Conservation (phyloP, 1,140 invertebrate genomes). For the Pogonognathellus flavescens region DNA sequence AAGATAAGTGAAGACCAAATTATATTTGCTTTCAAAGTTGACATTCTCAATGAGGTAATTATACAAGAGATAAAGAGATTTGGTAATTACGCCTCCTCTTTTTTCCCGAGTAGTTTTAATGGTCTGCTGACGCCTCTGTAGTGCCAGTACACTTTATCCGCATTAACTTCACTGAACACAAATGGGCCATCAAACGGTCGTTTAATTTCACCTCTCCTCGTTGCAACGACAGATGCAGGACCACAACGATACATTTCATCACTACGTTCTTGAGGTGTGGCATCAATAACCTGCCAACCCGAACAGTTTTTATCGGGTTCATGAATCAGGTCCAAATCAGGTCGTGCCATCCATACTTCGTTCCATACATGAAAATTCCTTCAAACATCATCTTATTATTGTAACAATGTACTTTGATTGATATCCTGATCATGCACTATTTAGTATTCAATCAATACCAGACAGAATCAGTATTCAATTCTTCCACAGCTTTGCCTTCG, state of each 20-base stretch:
- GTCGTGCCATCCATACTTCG: conserved; percentile 92
- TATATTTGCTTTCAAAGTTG: background rate
- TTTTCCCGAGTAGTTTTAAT: conserved; percentile 83
- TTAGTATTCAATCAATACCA: conserved; percentile 74
- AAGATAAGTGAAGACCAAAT: conserved; percentile 41
- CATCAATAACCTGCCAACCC: conserved; percentile 94
- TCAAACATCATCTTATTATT: background rate
- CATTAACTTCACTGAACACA: conserved; percentile 87
- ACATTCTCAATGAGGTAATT: background rate
- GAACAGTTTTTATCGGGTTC: conserved; percentile 75
- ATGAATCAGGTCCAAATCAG: conserved; percentile 82
- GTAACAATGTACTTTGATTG: background rate
- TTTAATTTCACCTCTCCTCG: conserved; percentile 85
- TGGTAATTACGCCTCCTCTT: conserved; percentile 74
- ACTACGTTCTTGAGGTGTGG: conserved; percentile 90
- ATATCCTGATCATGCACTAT: background rate
- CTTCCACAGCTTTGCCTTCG: conserved; percentile 83
- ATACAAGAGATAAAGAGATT: conserved; percentile 69
- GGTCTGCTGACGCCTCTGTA: conserved; percentile 85
- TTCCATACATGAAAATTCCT: conserved; percentile 97
- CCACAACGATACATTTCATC: conserved; percentile 86
- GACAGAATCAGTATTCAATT: conserved; percentile 86
- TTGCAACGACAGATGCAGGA: conserved; percentile 76
- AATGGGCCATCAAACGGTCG: conserved; percentile 86
- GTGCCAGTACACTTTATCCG: conserved; percentile 86